Evolutionary conservation across 2,113 vertebrate genomes (phyloP).

Genomic region (Diphyllodes magnificus): DNA sequence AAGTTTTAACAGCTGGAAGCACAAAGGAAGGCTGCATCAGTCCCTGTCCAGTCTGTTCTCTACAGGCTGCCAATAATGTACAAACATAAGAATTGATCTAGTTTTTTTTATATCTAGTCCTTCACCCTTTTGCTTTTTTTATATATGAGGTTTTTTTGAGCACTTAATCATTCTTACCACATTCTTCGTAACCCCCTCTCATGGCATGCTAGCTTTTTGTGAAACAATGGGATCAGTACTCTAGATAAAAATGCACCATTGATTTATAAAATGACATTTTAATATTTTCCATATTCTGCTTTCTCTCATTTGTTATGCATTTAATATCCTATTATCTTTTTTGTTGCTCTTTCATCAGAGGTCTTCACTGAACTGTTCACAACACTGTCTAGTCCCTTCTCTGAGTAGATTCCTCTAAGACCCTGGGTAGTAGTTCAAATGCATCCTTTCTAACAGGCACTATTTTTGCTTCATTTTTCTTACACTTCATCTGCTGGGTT

Average conservation of each 20-base stretch:
- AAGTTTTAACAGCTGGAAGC: slow-evolving; percentile 44
- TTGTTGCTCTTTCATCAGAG: not conserved
- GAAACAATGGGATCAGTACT: not conserved
- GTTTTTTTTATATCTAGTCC: not conserved
- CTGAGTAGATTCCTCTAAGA: not conserved
- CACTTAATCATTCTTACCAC: not conserved
- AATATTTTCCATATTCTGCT: slow-evolving; percentile 15
- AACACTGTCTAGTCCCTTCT: not conserved
- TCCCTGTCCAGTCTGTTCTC: not conserved
- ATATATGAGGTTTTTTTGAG: not conserved
- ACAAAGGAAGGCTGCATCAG: not conserved
- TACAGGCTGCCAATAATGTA: not conserved
- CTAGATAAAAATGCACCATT: not conserved
- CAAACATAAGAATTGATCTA: not conserved
- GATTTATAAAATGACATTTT: slow-evolving; percentile 3
- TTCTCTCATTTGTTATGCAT: not conserved
- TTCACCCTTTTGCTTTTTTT: not conserved
- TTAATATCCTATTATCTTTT: slow-evolving; percentile 17
- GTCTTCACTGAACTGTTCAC: not conserved
- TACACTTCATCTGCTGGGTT: not conserved
- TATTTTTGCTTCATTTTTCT: not conserved
- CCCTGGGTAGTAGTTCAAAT: not conserved
- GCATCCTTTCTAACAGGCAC: not conserved
- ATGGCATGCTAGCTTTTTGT: not conserved
- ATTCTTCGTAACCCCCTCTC: not conserved